Percentiles rank a stretch among this genome's conserved stretches.
Evolutionary conservation across 2,113 vertebrate species (phyloP).

Genomic region (Tachysurus vachellii): DNA sequence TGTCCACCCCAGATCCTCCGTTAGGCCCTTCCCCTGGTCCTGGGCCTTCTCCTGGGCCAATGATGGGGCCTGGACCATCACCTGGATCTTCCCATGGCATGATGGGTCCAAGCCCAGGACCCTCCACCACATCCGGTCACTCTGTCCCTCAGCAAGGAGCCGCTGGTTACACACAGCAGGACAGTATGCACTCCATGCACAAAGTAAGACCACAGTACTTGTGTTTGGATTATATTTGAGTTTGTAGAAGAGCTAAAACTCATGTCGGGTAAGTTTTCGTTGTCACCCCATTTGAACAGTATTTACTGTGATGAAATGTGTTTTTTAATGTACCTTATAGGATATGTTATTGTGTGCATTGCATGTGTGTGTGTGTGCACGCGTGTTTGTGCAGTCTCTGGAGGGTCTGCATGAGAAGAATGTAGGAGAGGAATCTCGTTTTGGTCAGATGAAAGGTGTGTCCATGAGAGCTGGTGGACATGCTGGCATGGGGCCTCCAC

Average conservation of each 20-base stretch:
- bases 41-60: conserved; percentile 83
- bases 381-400: conserved; percentile 71
- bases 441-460: conserved; percentile 90
- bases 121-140: conserved; percentile 79
- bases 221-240: background rate
- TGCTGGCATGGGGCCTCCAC: conserved; percentile 88
- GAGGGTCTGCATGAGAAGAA: conserved; percentile 90
- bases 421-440: conserved; percentile 84
- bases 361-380: background rate
- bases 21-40: conserved; percentile 88
- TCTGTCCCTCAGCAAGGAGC: conserved; percentile 79
- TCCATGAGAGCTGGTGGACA: conserved; percentile 82
- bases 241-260: background rate
- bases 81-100: conserved; percentile 89
- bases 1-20: conserved; percentile 91
- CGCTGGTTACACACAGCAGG: conserved; percentile 79
- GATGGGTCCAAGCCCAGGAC: conserved; percentile 92
- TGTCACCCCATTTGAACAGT: background rate
- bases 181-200: conserved; percentile 87
- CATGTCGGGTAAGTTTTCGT: background rate
- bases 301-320: background rate
- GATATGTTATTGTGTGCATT: background rate
- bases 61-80: conserved; percentile 87
- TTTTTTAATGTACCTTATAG: background rate
- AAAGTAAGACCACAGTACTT: conserved; percentile 75